Conservation (phyloP, 1,140 invertebrate genomes). For the Zaprionus vittiger region DNA sequence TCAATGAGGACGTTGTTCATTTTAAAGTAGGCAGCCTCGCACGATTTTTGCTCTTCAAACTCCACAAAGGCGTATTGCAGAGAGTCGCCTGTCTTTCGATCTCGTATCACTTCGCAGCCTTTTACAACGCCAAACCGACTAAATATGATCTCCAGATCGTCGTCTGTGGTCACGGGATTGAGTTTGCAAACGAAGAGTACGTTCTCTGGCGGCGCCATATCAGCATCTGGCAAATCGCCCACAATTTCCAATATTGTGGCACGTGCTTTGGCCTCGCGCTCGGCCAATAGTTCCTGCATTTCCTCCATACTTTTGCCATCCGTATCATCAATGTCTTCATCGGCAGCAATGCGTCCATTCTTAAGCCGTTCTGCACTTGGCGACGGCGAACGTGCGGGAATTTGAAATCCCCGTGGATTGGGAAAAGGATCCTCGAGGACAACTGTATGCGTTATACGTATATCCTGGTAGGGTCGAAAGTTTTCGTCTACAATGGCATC, state of each 20-base stretch:
- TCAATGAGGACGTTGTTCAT: constrained; percentile 99
- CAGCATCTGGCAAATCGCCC: constrained; percentile 98
- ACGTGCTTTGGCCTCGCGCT: constrained; percentile 97
- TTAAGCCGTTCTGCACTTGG: constrained; percentile 91
- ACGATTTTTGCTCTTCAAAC: constrained; percentile 97
- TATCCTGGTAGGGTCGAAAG: constrained; percentile 97
- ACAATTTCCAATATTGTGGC: constrained; percentile 99
- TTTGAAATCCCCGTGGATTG: constrained; percentile 91
- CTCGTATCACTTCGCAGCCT: constrained; percentile 98
- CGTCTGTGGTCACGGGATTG: constrained; percentile 99
- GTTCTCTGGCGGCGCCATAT: constrained; percentile 99
- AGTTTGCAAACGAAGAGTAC: constrained; percentile 99
- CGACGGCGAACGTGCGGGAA: constrained; percentile 94
- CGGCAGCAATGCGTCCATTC: constrained; percentile 95
- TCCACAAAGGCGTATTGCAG: constrained; percentile 99
- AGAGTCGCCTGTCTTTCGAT: constrained; percentile 96
- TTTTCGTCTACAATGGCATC: constrained; percentile 96
- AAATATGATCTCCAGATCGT: constrained; percentile 99
- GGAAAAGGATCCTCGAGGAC: constrained; percentile 98
- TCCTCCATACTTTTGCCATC: constrained; percentile 93
- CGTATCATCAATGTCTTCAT: constrained; percentile 97
- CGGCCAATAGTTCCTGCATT: constrained; percentile 94
- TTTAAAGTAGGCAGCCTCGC: constrained; percentile 99
- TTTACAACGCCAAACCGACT: constrained; percentile 97
- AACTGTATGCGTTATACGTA: constrained; percentile 98